These are phyloP conservation scores for Cylindroiulus punctatus DNA, from an alignment of 2,888 invertebrate species.

Conservation along the genomic window DNA sequence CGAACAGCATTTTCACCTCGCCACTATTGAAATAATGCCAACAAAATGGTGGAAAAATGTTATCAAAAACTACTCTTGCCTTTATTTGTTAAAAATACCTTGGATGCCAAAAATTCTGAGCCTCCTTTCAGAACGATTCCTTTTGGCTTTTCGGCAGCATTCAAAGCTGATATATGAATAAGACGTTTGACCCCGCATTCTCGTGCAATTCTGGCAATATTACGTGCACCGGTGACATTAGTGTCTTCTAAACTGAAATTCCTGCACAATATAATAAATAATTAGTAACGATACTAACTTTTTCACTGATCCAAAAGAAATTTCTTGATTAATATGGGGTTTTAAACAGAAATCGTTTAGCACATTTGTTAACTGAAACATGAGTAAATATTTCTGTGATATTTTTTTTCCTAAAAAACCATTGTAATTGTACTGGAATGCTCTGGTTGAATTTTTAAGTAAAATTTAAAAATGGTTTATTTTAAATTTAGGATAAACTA, in stretches of 20 bases:
- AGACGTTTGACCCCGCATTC: constrained; percentile 89
- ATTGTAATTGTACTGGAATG: too few species aligned
- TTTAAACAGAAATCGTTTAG: too few species aligned
- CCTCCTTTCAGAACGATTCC: constrained; percentile 76
- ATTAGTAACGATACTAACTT: too few species aligned
- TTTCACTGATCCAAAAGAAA: too few species aligned
- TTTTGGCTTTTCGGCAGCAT: constrained; percentile 77
- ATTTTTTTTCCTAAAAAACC: too few species aligned
- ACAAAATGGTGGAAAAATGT: background rate
- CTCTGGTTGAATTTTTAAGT: too few species aligned
- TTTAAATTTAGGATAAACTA: too few species aligned
- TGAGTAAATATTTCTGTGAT: too few species aligned
- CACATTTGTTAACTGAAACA: too few species aligned
- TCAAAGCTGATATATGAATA: constrained; percentile 90
- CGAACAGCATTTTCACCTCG: constrained; percentile 88
- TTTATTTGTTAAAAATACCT: constrained; percentile 66
- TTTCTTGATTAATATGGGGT: too few species aligned
- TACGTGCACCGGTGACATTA: constrained; percentile 83
- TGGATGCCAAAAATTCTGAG: constrained; percentile 79
- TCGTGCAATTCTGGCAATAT: constrained; percentile 79
- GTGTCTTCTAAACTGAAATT: constrained; percentile 89
- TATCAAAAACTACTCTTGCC: background rate
- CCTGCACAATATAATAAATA: constrained; percentile 2
- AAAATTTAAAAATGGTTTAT: too few species aligned
- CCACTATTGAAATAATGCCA: constrained; percentile 66